These are phyloP conservation scores for Furnarius figulus DNA, from an alignment of 2,113 vertebrate species.

Conservation along the genomic window DNA sequence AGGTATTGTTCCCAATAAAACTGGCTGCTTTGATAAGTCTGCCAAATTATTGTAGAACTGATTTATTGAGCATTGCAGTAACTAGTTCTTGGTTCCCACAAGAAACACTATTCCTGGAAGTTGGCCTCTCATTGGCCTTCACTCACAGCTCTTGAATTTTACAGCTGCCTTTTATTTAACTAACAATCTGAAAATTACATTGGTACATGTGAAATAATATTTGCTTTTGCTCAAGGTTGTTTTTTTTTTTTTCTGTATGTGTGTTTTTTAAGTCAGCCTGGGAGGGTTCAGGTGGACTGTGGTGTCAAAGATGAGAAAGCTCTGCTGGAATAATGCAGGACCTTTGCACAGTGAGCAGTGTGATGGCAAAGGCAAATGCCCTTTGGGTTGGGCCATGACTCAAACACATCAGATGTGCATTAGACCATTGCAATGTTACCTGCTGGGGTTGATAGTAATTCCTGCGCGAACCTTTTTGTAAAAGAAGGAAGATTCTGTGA, in stretches of 20 bases:
- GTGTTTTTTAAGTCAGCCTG: neutral
- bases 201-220: neutral
- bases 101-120: neutral
- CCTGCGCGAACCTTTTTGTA: neutral
- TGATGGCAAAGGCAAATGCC: neutral
- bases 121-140: neutral
- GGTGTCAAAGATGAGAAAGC: neutral
- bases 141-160: neutral
- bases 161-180: neutral
- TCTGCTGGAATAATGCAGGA: neutral
- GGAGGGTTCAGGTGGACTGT: neutral
- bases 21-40: neutral
- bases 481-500: neutral
- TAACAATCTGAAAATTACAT: neutral
- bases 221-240: neutral
- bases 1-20: neutral
- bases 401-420: rapidly evolving
- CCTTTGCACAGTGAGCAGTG: neutral
- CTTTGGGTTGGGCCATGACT: too few relatives aligned
- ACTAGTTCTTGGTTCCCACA: neutral
- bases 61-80: neutral
- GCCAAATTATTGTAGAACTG: neutral
- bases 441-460: neutral
- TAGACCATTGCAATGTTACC: neutral
- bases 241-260: neutral